Percentiles rank a stretch among this genome's conserved stretches.
Conservation (phyloP, 2,888 invertebrate species). For the Chrysina gloriosa region DNA sequence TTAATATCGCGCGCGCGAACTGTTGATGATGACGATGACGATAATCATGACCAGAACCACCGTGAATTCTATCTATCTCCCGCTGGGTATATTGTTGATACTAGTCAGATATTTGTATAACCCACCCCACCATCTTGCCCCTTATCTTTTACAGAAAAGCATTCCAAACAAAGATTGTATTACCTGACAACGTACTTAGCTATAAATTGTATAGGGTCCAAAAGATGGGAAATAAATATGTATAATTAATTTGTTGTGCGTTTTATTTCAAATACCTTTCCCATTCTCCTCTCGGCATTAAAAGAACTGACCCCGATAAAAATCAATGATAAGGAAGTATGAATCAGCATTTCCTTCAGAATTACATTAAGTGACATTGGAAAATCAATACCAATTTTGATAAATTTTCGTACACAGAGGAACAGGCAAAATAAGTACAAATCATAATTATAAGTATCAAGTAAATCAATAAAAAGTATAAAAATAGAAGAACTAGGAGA, state of each 20-base stretch:
- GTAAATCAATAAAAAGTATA: too few relatives aligned
- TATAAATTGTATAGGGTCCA: conserved; percentile 81
- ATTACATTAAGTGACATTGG: too few relatives aligned
- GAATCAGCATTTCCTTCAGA: too few relatives aligned
- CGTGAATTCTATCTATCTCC: conserved; percentile 35
- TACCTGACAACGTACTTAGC: conserved; percentile 72
- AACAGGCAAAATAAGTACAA: too few relatives aligned
- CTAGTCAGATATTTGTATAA: conserved; percentile 66
- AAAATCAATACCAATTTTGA: too few relatives aligned
- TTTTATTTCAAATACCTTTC: conserved; percentile 8
- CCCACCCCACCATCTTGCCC: conserved; percentile 66
- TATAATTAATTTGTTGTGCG: conserved; percentile 66
- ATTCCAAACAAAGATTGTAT: conserved; percentile 67
- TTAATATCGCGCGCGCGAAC: background rate
- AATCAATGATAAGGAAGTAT: too few relatives aligned
- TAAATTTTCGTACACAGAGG: too few relatives aligned
- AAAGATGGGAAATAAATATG: conserved; percentile 79
- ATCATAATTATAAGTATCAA: too few relatives aligned
- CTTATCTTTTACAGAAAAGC: conserved; percentile 64
- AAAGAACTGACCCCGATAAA: too few relatives aligned
- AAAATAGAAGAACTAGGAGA: too few relatives aligned
- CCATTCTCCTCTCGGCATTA: background rate
- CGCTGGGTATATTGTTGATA: conserved; percentile 60
- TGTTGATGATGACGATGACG: background rate
- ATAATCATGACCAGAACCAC: conserved; percentile 7